phyloP scores from a whole-genome alignment of 1,140 invertebrate genomes.

The Tyrophagus putrescentiae region DNA sequence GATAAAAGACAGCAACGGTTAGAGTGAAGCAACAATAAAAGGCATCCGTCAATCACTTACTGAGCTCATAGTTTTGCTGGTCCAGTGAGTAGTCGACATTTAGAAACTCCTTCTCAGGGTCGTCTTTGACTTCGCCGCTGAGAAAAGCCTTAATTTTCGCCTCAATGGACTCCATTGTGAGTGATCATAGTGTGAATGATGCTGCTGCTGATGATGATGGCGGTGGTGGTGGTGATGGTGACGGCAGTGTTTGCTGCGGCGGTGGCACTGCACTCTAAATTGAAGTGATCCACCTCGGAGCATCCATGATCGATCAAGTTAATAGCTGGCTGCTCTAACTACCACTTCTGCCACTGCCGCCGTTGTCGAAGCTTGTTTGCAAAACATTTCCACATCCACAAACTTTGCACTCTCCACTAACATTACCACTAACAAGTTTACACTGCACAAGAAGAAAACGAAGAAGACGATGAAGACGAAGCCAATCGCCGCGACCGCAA shows the following conservation, averaged over 20 bases:
- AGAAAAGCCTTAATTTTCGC: conserved; percentile 34
- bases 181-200: background rate
- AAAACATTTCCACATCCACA: conserved; percentile 2
- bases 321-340: background rate
- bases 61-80: conserved; percentile 55
- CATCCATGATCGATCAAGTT: conserved; percentile 12
- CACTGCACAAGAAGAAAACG: too few species aligned
- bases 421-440: too few species aligned
- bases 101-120: conserved; percentile 35
- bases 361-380: too few species aligned
- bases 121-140: conserved; percentile 34
- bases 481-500: background rate
- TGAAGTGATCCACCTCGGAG: conserved; percentile 1
- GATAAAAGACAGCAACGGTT: conserved; percentile 25
- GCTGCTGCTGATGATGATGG: background rate
- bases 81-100: conserved; percentile 60
- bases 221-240: too few species aligned
- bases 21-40: background rate
- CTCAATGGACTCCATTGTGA: conserved; percentile 35
- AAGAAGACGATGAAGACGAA: too few species aligned
- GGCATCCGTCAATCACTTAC: conserved; percentile 33
- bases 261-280: conserved; percentile 10
- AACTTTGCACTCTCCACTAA: background rate
- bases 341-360: too few species aligned
- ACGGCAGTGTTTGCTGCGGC: too few species aligned